Conservation (phyloP, 2,888 invertebrate species). For the Deroplatys truncata region DNA sequence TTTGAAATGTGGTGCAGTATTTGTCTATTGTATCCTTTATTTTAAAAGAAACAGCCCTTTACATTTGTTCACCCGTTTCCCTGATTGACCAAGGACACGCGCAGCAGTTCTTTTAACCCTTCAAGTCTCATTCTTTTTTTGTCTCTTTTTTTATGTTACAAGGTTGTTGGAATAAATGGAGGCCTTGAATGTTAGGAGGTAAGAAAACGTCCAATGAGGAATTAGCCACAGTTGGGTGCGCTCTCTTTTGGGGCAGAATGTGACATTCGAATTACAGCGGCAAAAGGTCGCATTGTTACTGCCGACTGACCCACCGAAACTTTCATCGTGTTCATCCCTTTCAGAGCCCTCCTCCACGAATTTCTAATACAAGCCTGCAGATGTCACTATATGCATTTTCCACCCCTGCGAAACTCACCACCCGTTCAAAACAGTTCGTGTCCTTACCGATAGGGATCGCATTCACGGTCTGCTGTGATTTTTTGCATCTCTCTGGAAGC, state of each 20-base stretch:
- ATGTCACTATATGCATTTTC: constrained; percentile 14
- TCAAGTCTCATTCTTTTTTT: background rate
- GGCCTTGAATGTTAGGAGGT: background rate
- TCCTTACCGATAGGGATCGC: background rate
- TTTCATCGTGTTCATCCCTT: background rate
- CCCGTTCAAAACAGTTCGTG: background rate
- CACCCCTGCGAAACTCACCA: background rate
- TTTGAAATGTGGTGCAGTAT: too few species aligned
- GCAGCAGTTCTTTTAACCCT: background rate
- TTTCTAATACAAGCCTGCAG: background rate
- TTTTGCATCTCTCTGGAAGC: background rate
- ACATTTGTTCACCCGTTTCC: background rate
- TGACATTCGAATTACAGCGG: background rate
- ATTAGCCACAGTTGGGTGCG: background rate
- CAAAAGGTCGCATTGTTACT: background rate
- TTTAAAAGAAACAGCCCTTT: background rate
- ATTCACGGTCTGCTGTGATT: background rate
- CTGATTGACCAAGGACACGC: background rate
- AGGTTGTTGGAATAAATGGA: too few species aligned
- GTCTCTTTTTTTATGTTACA: background rate
- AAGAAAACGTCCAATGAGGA: background rate
- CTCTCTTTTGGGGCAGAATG: background rate
- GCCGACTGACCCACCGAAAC: constrained; percentile 1
- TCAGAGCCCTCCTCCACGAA: background rate
- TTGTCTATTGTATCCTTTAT: too few species aligned